Base-by-base conservation (phyloP, 1,140 invertebrate species). In the Anoplophora glabripennis region DNA sequence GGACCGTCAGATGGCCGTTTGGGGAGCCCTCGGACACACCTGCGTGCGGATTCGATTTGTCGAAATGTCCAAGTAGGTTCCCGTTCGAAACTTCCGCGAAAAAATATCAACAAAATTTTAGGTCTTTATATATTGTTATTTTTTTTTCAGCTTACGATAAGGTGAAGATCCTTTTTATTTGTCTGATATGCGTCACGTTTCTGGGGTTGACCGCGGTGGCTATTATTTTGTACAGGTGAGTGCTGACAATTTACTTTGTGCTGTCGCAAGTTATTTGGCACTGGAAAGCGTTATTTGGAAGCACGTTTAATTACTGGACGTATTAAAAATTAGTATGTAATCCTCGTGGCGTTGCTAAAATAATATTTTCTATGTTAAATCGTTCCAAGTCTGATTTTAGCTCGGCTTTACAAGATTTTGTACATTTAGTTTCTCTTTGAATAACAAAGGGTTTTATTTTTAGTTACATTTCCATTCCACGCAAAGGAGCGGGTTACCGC, bases 11-110 rank as follows among this genome's bases (percentile, higher is more conserved):
- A 17, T 72, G 93, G 9, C 86, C 86, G 0, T 77, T 86, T 14
- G 78, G 78, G 2, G 86, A 89, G 2, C 93, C 93, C 0, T 84
- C 85, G 0, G 93, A 96, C 77, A 90, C 86, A 1, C 94, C 94
- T 0, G 79, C 79, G 36, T 99, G 96, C 76, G 96, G 96, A 37
- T 98, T 93, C 75, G 94, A 98, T 74, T 86, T 88, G 18, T 89
- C 90, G 0, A 83, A 94, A 45, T 99, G 95, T 74, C 86, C 86
- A 7, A 84, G 88, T 74, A 86, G 84, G 67, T 84, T 28, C 5
- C 21, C 8, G n/a, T n/a, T 37, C 14, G 15, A 84, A 85, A 73
- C 81, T 83, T 77, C 28, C 48, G 38, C 1, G 15, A 9, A 42
- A 41, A 21, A 15, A 3, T 46, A 42, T 45, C 8, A 15, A 5